Base-by-base conservation (phyloP, 2,888 invertebrate species). In the Dinocampus coccinellae region DNA sequence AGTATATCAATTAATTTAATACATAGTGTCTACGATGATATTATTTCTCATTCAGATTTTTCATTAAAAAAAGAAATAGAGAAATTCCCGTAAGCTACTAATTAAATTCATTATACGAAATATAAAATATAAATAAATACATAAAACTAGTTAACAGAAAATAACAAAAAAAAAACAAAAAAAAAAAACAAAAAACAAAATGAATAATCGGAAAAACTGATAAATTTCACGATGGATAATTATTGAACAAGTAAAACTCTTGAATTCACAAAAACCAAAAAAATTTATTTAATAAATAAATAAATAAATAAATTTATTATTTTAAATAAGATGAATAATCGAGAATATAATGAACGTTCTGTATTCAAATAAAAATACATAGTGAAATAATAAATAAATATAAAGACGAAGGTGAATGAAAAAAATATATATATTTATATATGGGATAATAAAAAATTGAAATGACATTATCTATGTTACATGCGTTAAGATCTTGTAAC, bases 1-100 rank as follows among this genome's bases (percentile, higher is more conserved):
- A 36, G 10, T 22, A n/a, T n/a, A n/a, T 61, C 65, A 65, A 65
- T 65, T 65, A 65, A 34, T 53, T 65, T 36, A 65, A 65, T 65
- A 34, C 52, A 29, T 22, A 65, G 34, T 34, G 53, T n/a, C 34
- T 34, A 4, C 2, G 42, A 16, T 7, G 47, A 47, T 16, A 16
- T n/a, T n/a, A 47, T 16, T n/a, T 29, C 22, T 36, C 22, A 22
- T 36, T 53, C 22, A 33, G 13, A 22, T 29, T n/a, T 22, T 13
- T 53, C 34, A 22, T 29, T 9, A 39, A 20, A 42, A 36, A n/a
- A n/a, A n/a, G n/a, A n/a, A 22, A 29, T 65, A 34, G 20, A 34
- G 53, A 65, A 53, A 53, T 53, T 53, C 53, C 53, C 29, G 53
- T 29, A 63, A 47, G 58, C 29, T 58, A 16, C 58, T 16, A 58